Evolutionary conservation across 2,888 invertebrate genomes (phyloP), one percentile per base, ranked within the genome.

Genomic region (Morpho achilles): DNA sequence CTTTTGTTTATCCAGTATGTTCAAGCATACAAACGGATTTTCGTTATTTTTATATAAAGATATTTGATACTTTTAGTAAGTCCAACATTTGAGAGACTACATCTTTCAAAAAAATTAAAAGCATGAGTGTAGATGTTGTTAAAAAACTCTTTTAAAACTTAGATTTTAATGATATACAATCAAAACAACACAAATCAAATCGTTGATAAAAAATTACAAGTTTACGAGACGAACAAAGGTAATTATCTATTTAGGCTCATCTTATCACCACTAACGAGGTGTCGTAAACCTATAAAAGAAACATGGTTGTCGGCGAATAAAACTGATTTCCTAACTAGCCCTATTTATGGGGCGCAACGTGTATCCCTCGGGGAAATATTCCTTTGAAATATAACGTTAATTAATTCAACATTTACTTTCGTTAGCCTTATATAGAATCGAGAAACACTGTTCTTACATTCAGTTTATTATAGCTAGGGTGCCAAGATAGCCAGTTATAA

Each of bases 241-340:
- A 88, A 89, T 90, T 82, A 85, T 81, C 82, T 83, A 86, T 80
- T 89, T 87, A 74, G 77, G 65, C 71, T 69, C 70, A 73, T 76
- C 81, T 86, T 85, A 87, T 86, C 83, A 70, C 71, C 69, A 66
- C 82, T 88, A 89, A 90, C 87, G 83, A 89, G 88, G 72, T 70
- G 65, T 75, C 72, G 75, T 90, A 87, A 87, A 89, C 72, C 73
- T 68, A 88, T 89, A 87, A 88, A 88, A 72, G 73, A 73, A 79
- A 80, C 72, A 70, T 67, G 62, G 79, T 83, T 73, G 82, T 80
- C 79, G 80, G 80, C 76, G 74, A 76, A 75, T 70, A 75, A 74
- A 68, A 71, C 74, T 69, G 77, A 79, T 80, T 77, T 78, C 73
- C 76, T 74, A 72, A 82, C 80, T 76, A 79, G 79, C 67, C 63